Evolutionary conservation across 1,140 invertebrate genomes (phyloP), one percentile per base, ranked within the genome.

Genomic region (Coenobita brevimanus): DNA sequence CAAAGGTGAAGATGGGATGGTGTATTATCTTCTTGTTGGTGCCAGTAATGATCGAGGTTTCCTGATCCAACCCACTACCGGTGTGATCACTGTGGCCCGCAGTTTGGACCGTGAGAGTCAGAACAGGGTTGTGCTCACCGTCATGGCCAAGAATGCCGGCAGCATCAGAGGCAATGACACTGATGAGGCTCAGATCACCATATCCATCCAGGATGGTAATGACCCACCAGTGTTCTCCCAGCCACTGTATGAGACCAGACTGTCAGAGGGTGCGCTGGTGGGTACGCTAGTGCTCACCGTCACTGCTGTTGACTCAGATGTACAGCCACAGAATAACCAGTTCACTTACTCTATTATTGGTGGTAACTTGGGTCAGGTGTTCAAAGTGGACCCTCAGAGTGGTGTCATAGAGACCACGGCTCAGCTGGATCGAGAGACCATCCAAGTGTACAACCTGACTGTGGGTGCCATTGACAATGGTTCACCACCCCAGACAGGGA

Each of bases 171-270:
- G 97, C 10, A 98, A 99, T 92, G 98, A 99, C 91, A 98, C 97
- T 0, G 98, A 99, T 92, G 97, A 97, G 92, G 97, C 97, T 3
- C 97, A 97, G 93, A 96, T 99, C 0, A 97, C 97, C 38, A 96
- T 99, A 82, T 96, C 96, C 0, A 97, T 99, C 80, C 97, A 98
- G 93, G 98, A 99, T 92, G 97, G 97, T 3, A 99, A 99, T 91
- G 97, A 99, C 94, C 97, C 98, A 2, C 98, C 98, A 0, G 96
- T 98, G 92, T 99, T 99, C 92, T 92, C 96, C 13, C 94, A 96
- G 90, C 93, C 93, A 36, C 92, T 95, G 30, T 98, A 98, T 92
- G 95, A 96, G 88, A 94, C 95, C 0, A 94, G 93, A 43, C 94
- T 98, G 6, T 96, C 95, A 24, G 98, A 99, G 93, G 96, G 95